Conservation (phyloP, 2,888 invertebrate species). For the Anthrax anthrax region DNA sequence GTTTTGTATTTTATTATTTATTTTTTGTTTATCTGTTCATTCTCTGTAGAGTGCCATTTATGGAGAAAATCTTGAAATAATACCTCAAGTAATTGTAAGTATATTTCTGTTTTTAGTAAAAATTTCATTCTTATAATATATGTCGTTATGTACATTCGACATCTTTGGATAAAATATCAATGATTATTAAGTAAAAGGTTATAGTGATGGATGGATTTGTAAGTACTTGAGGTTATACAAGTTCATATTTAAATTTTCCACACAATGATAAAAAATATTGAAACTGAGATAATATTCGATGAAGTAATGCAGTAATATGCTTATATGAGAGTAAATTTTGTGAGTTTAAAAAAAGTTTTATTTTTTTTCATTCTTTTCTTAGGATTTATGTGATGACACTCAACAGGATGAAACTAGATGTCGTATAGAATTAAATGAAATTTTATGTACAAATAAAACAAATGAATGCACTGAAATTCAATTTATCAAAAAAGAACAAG, state of each 20-base stretch:
- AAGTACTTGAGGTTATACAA: too few relatives aligned
- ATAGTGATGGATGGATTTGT: neutral
- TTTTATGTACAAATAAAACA: neutral
- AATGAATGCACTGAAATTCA: neutral
- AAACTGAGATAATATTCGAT: too few relatives aligned
- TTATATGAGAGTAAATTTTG: too few relatives aligned
- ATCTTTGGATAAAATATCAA: neutral
- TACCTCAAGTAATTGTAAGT: too few relatives aligned
- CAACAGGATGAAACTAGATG: neutral
- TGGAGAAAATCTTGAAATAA: too few relatives aligned
- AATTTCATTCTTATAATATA: neutral
- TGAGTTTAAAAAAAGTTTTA: slow-evolving; percentile 1
- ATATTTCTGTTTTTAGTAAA: neutral
- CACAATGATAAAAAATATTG: too few relatives aligned
- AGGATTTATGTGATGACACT: neutral
- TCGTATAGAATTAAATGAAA: neutral
- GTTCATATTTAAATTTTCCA: too few relatives aligned
- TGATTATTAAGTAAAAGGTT: slow-evolving; percentile 6
- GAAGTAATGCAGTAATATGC: too few relatives aligned
- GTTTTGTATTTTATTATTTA: too few relatives aligned
- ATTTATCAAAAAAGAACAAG: neutral
- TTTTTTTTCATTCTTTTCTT: neutral
- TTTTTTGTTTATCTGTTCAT: too few relatives aligned
- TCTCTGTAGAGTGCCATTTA: too few relatives aligned
- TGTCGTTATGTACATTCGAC: neutral